Evolutionary conservation across 2,797 vertebrate genomes (phyloP), one percentile per base, ranked within the genome.

Genomic region (Pempheris klunzingeri): DNA sequence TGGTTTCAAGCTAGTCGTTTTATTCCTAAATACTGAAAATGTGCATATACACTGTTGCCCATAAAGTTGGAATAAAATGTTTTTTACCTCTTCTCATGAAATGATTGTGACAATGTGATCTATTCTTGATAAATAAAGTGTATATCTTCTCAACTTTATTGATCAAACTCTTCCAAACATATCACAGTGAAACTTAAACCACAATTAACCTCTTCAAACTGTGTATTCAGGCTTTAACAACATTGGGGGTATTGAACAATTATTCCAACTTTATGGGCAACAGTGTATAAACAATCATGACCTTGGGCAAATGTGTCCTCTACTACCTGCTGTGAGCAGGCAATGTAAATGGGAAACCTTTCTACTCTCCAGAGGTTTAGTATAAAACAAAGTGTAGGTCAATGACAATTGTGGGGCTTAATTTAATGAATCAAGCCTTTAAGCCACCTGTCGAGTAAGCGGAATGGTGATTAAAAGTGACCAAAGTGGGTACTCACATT

Each of bases 401-500:
- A 50, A 2, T 39, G 60, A 18, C 6, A 3, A 22, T 11, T 9
- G 9, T 28, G 36, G 3, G 14, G 11, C 36, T 46, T 3, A 50
- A 15, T 20, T 34, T 8, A 52, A 44, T 20, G 9, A 49, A 24
- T 71, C 7, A n/a, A 67, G 13, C 17, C 8, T 10, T 58, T 67
- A 38, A 67, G 36, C 60, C 43, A 59, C 22, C 32, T 59, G 41
- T n/a, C 11, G 2, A 32, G 20, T 18, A 22, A 39, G 15, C 52
- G n/a, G 24, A 58, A 14, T 5, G 12, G 26, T 32, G 64, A 68
- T 46, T 18, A n/a, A 41, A 61, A 38, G n/a, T n/a, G 50, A 52
- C 17, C 24, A 15, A 2, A 58, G 28, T 1, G 18, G 15, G 4
- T 12, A 49, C 97, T 97, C 90, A 99, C 98, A 9, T 93, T 99